Base-by-base conservation (phyloP, 2,113 vertebrate genomes). In the Scatophagus argus region DNA sequence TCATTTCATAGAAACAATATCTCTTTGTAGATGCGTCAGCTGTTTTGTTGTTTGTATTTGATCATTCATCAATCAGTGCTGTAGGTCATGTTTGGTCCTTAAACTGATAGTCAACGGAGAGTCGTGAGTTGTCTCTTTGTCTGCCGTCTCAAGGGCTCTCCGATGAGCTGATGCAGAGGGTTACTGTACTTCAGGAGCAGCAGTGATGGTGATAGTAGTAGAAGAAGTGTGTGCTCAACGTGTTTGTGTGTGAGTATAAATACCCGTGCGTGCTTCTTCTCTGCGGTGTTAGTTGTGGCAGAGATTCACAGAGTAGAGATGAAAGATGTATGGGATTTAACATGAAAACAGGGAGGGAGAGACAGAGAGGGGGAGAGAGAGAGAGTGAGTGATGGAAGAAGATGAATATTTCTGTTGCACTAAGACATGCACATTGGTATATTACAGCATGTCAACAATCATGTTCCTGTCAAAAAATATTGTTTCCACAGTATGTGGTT, bases 231-330 rank as follows among this genome's bases (percentile, higher is more conserved):
- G 67, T 60, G 49, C 39, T 38, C 29, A 3, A 14, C 10, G 14
- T 69, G 58, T 25, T 10, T 49, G 62, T 79, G 44, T 71, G 25
- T 32, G 38, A 36, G 36, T 44, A 51, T 31, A n/a, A 68, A 55
- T 82, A 77, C 72, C 62, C 65, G 66, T 9, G 65, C 36, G 4
- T 63, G 68, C 62, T 59, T 34, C 46, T 49, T 67, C 63, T 82
- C 88, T 84, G 83, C 83, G 79, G 84, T 51, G 78, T 76, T 86
- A 87, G 87, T 91, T 87, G 86, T 89, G 90, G 87, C 88, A 49
- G 56, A 78, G 71, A 77, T 75, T 74, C 60, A 49, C 41, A 34
- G 74, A 75, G 62, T 25, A 55, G n/a, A 58, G 52, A 52, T 29
- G 61, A n/a, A n/a, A n/a, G n/a, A 21, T 65, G 56, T 25, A 43